A percentile compares a stretch with the other conserved stretches of the same genome.
phyloP scores from a whole-genome alignment of 2,888 invertebrate genomes.

The Orchestes rusci region DNA sequence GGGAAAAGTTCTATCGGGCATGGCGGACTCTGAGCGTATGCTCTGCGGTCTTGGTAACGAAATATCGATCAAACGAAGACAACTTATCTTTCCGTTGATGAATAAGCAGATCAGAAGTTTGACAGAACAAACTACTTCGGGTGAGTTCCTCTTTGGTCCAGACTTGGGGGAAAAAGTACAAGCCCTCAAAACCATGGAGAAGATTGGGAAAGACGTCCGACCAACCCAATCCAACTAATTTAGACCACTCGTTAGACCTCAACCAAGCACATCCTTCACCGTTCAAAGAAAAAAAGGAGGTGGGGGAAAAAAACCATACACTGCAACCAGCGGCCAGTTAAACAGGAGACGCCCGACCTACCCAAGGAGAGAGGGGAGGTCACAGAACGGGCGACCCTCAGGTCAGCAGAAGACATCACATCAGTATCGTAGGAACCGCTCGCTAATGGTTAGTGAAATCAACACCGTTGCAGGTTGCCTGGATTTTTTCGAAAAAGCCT shows the following conservation, averaged over 20 bases:
- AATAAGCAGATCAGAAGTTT: slow-evolving; percentile 5
- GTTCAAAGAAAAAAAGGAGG: slow-evolving; percentile 7
- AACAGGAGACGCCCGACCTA: slow-evolving; percentile 13
- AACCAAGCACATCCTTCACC: too few species aligned
- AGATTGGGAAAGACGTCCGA: slow-evolving; percentile 7
- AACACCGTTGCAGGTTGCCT: slow-evolving; percentile 5
- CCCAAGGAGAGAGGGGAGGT: slow-evolving; percentile 5
- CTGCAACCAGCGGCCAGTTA: slow-evolving; percentile 1
- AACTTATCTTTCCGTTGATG: neutral
- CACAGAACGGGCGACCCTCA: slow-evolving; percentile 11
- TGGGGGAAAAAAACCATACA: neutral
- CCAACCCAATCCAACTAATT: neutral
- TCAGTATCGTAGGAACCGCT: too few species aligned
- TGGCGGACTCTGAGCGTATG: neutral
- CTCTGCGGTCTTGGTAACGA: neutral
- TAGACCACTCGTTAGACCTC: too few species aligned
- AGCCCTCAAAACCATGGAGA: slow-evolving; percentile 9
- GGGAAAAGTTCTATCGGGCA: neutral
- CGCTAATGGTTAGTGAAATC: neutral
- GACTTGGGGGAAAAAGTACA: slow-evolving; percentile 11
- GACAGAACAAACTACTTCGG: slow-evolving; percentile 5
- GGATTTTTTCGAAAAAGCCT: slow-evolving; percentile 1
- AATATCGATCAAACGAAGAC: neutral
- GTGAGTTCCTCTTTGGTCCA: slow-evolving; percentile 3
- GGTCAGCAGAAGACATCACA: neutral